Base-by-base conservation (phyloP, 2,113 vertebrate species). In the Aspidoscelis tigris region DNA sequence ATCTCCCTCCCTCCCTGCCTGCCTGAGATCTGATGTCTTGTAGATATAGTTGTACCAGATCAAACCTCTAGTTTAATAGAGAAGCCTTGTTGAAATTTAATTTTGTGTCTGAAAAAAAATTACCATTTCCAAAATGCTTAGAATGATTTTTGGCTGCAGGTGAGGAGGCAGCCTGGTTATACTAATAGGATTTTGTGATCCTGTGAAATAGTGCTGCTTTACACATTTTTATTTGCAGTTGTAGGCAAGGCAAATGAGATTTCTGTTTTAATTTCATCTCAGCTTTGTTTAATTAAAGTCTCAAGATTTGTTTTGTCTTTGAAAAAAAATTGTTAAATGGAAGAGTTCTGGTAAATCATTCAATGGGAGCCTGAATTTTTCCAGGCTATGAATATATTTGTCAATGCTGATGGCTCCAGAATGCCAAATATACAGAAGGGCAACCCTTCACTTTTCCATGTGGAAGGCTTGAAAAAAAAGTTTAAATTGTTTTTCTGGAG, bases 281-380 rank as follows among this genome's bases (percentile, higher is more conserved):
- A 0, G 39, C 92, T 92, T 82, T 90, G 83, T 92, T 95, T 95
- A 95, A 95, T 95, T 94, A 95, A 95, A 93, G 85, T 89, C 84
- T 89, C 81, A 89, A 92, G 75, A 85, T 87, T 93, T 92, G 83
- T 92, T 94, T 92, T 93, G 85, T 1, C 86, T 91, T 87, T 92
- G 64, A 92, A 92, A 86, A 33, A 33, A 92, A 80, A 12, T 66
- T 80, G n/a, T 91, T 93, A 93, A 94, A 88, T 84, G 87, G 75
- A 87, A 4, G 73, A 73, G 85, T 94, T 92, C 0, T 3, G 72
- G 66, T 93, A 89, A 92, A 92, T 93, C 44, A 86, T 76, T 94
- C 78, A 77, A 33, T 76, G 12, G 69, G 79, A 83, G 4, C 89
- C 91, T 90, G 81, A 93, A 93, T 88, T 86, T 91, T 87, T 92